Evolutionary conservation across 2,888 invertebrate genomes (phyloP).

Genomic region (Theodoxus fluviatilis): DNA sequence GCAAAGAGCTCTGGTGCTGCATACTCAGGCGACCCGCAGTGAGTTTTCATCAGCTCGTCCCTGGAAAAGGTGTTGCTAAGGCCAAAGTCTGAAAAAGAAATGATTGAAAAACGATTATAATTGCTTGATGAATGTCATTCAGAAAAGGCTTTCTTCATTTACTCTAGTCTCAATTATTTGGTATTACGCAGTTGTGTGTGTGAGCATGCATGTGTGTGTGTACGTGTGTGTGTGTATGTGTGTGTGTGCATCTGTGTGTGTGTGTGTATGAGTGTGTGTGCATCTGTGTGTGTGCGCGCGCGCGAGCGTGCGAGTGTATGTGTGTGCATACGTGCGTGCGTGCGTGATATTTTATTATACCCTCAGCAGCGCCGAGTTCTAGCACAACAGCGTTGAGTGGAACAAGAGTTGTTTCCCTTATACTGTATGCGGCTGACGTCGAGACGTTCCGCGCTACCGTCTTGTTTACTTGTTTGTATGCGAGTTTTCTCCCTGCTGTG

Average conservation of each 20-base stretch:
- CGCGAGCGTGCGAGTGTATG: slow-evolving; percentile 16
- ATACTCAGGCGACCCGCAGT: slow-evolving; percentile 82
- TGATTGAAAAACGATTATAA: background rate
- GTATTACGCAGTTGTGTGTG: background rate
- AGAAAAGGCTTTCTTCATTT: background rate
- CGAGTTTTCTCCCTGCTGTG: too few relatives aligned
- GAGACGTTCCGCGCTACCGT: too few relatives aligned
- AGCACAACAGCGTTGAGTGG: too few relatives aligned
- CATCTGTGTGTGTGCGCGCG: slow-evolving; percentile 19
- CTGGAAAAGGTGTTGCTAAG: slow-evolving; percentile 75
- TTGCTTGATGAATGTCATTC: background rate
- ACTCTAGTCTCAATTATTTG: background rate
- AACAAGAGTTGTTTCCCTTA: too few relatives aligned
- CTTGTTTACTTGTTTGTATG: background rate
- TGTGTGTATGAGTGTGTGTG: slow-evolving; percentile 14
- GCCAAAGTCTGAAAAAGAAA: slow-evolving; percentile 73
- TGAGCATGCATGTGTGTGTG: background rate
- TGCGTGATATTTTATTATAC: too few relatives aligned
- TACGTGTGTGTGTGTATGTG: slow-evolving; percentile 6
- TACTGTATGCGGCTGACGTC: too few relatives aligned
- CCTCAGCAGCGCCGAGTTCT: too few relatives aligned
- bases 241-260: slow-evolving; percentile 12
- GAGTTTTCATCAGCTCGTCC: slow-evolving; percentile 74
- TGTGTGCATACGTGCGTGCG: slow-evolving; percentile 13
- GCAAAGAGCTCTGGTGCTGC: slow-evolving; percentile 81